A percentile compares a stretch with the other conserved stretches of the same genome.
These are phyloP conservation scores for Luffia ferchaultella DNA, from an alignment of 2,888 invertebrate genomes.

Conservation along the genomic window DNA sequence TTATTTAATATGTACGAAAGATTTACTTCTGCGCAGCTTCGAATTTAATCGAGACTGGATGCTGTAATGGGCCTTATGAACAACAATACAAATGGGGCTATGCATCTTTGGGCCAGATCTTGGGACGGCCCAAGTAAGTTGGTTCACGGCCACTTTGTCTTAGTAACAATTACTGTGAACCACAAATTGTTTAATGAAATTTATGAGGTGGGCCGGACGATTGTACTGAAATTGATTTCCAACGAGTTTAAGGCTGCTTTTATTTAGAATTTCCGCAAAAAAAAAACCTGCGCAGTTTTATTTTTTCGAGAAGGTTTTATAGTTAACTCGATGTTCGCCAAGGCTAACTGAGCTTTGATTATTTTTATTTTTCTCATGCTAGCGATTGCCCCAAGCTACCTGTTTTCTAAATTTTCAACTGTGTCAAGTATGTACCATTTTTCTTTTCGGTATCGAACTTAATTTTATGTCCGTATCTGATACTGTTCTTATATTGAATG, in stretches of 20 bases:
- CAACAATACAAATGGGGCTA: conserved; percentile 25
- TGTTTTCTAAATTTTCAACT: no score
- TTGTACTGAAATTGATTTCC: background rate
- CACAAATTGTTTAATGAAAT: background rate
- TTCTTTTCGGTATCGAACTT: no score
- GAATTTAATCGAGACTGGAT: conserved; percentile 48
- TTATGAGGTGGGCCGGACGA: background rate
- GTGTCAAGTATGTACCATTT: no score
- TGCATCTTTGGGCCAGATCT: conserved; percentile 17
- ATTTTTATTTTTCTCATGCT: no score
- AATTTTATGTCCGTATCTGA: no score
- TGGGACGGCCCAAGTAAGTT: background rate
- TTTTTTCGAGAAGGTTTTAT: no score
- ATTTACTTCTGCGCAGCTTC: conserved; percentile 53
- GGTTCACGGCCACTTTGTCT: background rate
- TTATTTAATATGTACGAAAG: conserved; percentile 59
- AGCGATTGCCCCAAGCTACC: no score
- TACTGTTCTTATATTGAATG: no score
- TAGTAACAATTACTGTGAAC: background rate
- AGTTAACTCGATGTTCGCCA: no score
- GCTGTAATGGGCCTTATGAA: conserved; percentile 42
- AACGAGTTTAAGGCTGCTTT: background rate
- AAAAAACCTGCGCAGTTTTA: no score
- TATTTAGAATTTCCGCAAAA: no score
- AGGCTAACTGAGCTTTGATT: no score